Base-by-base conservation (phyloP, 1,140 invertebrate species). In the Dendroctonus ponderosae region DNA sequence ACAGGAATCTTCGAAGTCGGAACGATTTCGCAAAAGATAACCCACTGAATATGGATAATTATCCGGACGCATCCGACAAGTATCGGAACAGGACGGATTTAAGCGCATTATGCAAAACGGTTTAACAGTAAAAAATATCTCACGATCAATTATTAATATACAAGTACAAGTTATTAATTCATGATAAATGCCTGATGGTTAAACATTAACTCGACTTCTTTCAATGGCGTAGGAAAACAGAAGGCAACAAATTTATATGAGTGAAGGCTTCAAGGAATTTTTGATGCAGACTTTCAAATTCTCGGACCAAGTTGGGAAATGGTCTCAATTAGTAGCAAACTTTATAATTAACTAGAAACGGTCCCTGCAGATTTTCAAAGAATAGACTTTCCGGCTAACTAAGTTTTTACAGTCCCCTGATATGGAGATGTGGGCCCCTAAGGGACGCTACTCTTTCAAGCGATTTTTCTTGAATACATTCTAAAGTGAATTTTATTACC, bases 41-140 rank as follows among this genome's bases (percentile, higher is more conserved):
- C 42, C 57, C 40, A 43, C 9, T 11, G n/a, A 43, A 9, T 37
- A 46, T 38, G n/a, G 15, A 48, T n/a, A 46, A 12, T 14, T 38
- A 5, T 12, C 9, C 12, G n/a, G 15, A 6, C 40, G 12, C 14
- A 7, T 5, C n/a, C 8, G 57, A 39, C 57, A 46, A 46, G n/a
- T 48, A 7, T 37, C 15, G 15, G 12, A 9, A 37, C 15, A 11
- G 37, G 43, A 59, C 43, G 43, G 39, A 46, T 46, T 49, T 59
- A 59, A 59, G 57, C 57, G 15, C 57, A 46, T 59, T 59, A 59
- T 59, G 57, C 57, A 59, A 59, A 59, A 59, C 57, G 42, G 38
- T 44, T 38, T 59, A 59, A 59, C 57, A 43, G 57, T 59, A 57
- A 59, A 57, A 57, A 59, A 59, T 59, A 59, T 59, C 57, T 48